These are phyloP conservation scores for Drosophila punjabiensis DNA, from an alignment of 1,140 invertebrate genomes.

Conservation along the genomic window DNA sequence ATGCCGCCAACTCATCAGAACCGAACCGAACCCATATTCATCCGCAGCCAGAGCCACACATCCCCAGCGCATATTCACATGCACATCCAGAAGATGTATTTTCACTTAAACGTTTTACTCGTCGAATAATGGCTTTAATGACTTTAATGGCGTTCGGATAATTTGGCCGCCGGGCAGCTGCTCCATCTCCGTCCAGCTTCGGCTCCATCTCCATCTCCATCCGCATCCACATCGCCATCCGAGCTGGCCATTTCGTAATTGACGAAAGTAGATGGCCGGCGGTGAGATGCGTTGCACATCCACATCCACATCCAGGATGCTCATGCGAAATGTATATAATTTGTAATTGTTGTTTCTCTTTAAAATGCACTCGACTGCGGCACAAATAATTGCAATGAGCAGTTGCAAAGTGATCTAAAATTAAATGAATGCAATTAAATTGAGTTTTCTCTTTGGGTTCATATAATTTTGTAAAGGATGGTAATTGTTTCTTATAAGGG, in stretches of 20 bases:
- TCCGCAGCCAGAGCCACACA: conserved; percentile 1
- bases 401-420: conserved; percentile 34
- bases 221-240: conserved; percentile 5
- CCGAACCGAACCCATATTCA: conserved; percentile 19
- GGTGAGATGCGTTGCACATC: conserved; percentile 36
- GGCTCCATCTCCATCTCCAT: conserved; percentile 1
- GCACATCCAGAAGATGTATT: conserved; percentile 75
- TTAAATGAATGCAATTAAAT: conserved; percentile 35
- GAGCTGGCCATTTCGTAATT: conserved; percentile 63
- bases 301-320: conserved; percentile 46
- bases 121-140: conserved; percentile 79
- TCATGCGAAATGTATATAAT: conserved; percentile 71
- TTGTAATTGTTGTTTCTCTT: conserved; percentile 63
- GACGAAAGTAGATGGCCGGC: conserved; percentile 72
- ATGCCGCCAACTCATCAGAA: conserved; percentile 39
- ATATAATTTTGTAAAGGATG: conserved; percentile 2
- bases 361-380: conserved; percentile 59
- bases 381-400: conserved; percentile 48
- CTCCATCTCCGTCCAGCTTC: background rate
- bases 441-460: conserved; percentile 21
- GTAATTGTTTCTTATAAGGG: background rate
- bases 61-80: conserved; percentile 26
- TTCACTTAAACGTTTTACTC: conserved; percentile 82
- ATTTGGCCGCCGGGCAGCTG: conserved; percentile 74
- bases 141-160: conserved; percentile 80